A percentile compares a stretch with the other conserved stretches of the same genome.
These are phyloP conservation scores for Hyposoter dolosus DNA, from an alignment of 2,888 invertebrate species.

Conservation along the genomic window DNA sequence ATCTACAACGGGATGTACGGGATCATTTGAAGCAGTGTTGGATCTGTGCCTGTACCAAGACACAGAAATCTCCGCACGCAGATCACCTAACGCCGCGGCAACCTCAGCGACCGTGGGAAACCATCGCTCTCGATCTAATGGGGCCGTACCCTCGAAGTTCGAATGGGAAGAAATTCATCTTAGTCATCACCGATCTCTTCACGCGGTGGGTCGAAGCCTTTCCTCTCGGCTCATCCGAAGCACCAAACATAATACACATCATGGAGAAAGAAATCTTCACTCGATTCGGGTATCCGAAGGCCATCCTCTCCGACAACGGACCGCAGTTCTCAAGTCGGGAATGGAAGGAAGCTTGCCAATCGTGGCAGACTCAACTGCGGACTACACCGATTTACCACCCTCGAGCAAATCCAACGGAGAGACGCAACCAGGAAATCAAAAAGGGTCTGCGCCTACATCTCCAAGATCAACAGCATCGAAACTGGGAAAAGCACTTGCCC, in stretches of 20 bases:
- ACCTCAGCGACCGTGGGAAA: constrained; percentile 12
- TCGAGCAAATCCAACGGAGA: constrained; percentile 16
- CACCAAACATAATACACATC: background rate
- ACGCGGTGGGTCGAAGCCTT: constrained; percentile 20
- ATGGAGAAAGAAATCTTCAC: background rate
- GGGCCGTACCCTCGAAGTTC: background rate
- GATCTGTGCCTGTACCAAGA: background rate
- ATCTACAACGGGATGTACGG: background rate
- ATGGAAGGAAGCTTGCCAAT: background rate
- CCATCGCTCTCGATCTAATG: constrained; percentile 2
- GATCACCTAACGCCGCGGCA: background rate
- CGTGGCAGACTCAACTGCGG: background rate
- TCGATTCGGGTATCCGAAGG: background rate
- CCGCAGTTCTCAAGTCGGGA: background rate
- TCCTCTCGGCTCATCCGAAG: background rate
- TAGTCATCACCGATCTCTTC: constrained; percentile 27
- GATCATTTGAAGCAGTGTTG: background rate
- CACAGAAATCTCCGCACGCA: background rate
- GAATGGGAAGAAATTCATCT: background rate
- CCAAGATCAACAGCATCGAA: background rate
- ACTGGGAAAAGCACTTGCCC: constrained; percentile 42
- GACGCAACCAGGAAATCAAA: constrained; percentile 73
- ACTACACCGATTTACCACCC: background rate
- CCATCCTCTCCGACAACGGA: background rate
- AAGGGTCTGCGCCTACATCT: constrained; percentile 70